Evolutionary conservation across 2,797 vertebrate species (phyloP).

Genomic region (Zenarchopterus dispar): DNA sequence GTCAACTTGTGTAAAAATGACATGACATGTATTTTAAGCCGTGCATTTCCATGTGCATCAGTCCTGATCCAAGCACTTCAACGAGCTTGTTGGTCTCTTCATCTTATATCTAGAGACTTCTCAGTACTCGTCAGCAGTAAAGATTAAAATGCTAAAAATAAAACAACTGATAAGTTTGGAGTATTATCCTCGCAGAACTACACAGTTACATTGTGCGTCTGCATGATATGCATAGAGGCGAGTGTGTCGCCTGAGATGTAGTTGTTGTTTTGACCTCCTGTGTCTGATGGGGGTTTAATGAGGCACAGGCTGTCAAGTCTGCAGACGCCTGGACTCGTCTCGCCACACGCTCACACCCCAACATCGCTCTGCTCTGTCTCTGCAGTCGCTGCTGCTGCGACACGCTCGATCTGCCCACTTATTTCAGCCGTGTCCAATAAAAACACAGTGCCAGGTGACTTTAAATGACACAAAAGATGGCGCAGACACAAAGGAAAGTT

Average conservation of each 20-base stretch:
- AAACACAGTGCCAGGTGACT: too few relatives aligned
- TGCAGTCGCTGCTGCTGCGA: constrained; percentile 52
- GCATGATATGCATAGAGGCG: constrained; percentile 24
- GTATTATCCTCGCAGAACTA: constrained; percentile 42
- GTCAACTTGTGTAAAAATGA: background rate
- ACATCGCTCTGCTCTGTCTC: constrained; percentile 23
- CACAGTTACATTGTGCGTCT: constrained; percentile 21
- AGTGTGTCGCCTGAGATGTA: constrained; percentile 28
- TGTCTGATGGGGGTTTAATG: constrained; percentile 74
- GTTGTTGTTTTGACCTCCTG: constrained; percentile 71
- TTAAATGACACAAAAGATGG: too few relatives aligned
- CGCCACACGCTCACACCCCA: constrained; percentile 49
- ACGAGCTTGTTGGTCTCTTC: constrained; percentile 47
- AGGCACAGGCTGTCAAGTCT: constrained; percentile 70
- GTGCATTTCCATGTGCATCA: constrained; percentile 13
- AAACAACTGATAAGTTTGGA: constrained; percentile 42
- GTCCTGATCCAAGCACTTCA: constrained; percentile 24
- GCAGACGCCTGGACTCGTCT: constrained; percentile 57
- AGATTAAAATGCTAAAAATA: constrained; percentile 73
- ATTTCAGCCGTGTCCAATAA: too few relatives aligned
- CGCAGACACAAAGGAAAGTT: too few relatives aligned
- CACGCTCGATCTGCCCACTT: constrained; percentile 21
- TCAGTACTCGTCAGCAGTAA: constrained; percentile 43
- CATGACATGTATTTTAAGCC: constrained; percentile 9
- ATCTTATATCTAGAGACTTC: constrained; percentile 58